Percentiles rank a stretch among this genome's conserved stretches.
These are phyloP conservation scores for Catocala fraxini DNA, from an alignment of 2,888 invertebrate genomes.

Conservation along the genomic window DNA sequence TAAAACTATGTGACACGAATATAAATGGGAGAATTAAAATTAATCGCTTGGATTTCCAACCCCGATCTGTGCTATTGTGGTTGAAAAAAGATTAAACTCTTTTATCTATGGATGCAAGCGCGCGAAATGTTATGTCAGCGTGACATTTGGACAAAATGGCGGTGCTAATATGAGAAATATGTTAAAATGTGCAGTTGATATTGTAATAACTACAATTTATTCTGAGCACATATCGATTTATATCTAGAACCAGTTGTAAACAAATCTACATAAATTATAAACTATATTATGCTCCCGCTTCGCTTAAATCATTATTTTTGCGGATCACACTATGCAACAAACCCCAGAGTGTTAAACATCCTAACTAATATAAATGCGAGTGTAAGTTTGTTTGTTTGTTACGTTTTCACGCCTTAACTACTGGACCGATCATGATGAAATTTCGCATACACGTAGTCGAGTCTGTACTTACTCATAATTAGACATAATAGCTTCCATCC, in stretches of 20 bases:
- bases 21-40: conserved; percentile 74
- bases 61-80: conserved; percentile 53
- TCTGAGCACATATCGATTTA: conserved; percentile 7
- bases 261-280: too few species aligned
- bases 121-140: conserved; percentile 73
- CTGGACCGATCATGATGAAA: too few species aligned
- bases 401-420: too few species aligned
- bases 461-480: too few species aligned
- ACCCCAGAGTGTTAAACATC: too few species aligned
- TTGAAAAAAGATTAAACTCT: conserved; percentile 58
- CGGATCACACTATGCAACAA: too few species aligned
- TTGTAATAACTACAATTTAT: conserved; percentile 29
- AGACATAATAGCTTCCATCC: too few species aligned
- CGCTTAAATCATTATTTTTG: too few species aligned
- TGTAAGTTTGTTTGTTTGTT: too few species aligned
- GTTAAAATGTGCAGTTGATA: conserved; percentile 4
- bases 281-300: too few species aligned
- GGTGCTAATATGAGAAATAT: conserved; percentile 41
- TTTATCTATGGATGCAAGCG: conserved; percentile 75
- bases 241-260: neutral
- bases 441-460: too few species aligned
- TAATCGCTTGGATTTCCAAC: conserved; percentile 55
- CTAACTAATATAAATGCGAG: too few species aligned
- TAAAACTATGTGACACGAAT: conserved; percentile 78
- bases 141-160: conserved; percentile 73